Percentiles rank a stretch among this genome's conserved stretches.
These are phyloP conservation scores for Ciconia maguari DNA, from an alignment of 2,113 vertebrate species.

Conservation along the genomic window DNA sequence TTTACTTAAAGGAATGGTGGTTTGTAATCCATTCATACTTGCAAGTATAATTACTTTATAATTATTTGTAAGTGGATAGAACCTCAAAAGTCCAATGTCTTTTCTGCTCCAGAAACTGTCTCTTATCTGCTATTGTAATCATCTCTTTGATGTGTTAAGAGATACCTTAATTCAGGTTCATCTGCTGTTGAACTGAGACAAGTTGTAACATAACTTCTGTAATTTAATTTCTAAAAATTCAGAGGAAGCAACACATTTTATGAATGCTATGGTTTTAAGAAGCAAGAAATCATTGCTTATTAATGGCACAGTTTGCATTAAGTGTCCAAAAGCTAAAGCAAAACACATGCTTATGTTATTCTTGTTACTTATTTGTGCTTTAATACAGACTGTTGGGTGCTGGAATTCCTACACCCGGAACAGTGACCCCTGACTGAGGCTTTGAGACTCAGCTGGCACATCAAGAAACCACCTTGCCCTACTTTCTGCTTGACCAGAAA, in stretches of 20 bases:
- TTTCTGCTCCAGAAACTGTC: neutral
- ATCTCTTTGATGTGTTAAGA: neutral
- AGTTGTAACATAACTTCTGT: neutral
- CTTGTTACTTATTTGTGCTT: neutral
- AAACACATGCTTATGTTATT: neutral
- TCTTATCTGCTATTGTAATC: neutral
- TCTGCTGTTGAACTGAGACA: neutral
- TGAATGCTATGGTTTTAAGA: neutral
- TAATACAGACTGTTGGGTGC: neutral
- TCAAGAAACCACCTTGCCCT: neutral
- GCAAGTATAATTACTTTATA: conserved; percentile 68
- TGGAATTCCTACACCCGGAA: neutral
- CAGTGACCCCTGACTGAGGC: neutral
- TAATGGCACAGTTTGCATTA: neutral
- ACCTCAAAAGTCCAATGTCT: neutral
- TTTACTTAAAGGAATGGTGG: conserved; percentile 65
- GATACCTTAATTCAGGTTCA: neutral
- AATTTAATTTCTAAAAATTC: neutral
- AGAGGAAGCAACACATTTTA: neutral
- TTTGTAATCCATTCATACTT: conserved; percentile 70
- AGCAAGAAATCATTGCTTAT: neutral
- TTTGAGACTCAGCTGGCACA: neutral
- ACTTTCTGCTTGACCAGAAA: neutral
- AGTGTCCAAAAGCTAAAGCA: neutral
- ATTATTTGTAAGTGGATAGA: conserved; percentile 56